Evolutionary conservation across 1,140 invertebrate species (phyloP), one percentile per base, ranked within the genome.

Genomic region (Elymnias hypermnestra): DNA sequence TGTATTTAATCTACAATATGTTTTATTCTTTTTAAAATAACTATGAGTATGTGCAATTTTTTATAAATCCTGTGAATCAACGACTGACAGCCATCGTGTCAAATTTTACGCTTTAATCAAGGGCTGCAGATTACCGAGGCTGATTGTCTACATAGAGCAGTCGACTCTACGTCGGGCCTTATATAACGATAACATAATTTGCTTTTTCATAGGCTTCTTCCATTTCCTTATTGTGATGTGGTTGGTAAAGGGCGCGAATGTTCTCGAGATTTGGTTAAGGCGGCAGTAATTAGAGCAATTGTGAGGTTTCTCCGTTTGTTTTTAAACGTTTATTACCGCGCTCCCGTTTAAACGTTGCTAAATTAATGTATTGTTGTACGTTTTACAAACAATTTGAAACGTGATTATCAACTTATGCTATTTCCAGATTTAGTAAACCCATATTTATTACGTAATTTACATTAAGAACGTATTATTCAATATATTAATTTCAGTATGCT

Each of bases 141-240:
- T n/a, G n/a, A n/a, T n/a, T n/a, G n/a, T n/a, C n/a, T n/a, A n/a
- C n/a, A n/a, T n/a, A n/a, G n/a, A n/a, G n/a, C n/a, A n/a, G n/a
- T n/a, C n/a, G n/a, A n/a, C n/a, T n/a, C n/a, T n/a, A n/a, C 10
- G 29, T 33, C 12, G 15, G 2, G 5, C 12, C 7, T 82, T 76
- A 78, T 65, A 72, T 74, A 72, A 74, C 73, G 78, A 82, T 76
- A 76, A 78, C 72, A 78, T 78, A 82, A 82, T 78, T 82, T 78
- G 72, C 69, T 78, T 82, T 78, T 78, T 82, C 72, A 76, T 69
- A 74, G 74, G 76, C 72, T 75, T 73, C 74, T 67, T 73, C 66
- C 66, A 71, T 72, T 74, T 70, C 62, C 60, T 69, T 63, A 71
- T 75, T 79, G 69, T 71, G 57, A 77, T 68, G 60, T 72, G 53